Evolutionary conservation across 2,888 invertebrate species (phyloP).

Genomic region (Scaptomyza flava): DNA sequence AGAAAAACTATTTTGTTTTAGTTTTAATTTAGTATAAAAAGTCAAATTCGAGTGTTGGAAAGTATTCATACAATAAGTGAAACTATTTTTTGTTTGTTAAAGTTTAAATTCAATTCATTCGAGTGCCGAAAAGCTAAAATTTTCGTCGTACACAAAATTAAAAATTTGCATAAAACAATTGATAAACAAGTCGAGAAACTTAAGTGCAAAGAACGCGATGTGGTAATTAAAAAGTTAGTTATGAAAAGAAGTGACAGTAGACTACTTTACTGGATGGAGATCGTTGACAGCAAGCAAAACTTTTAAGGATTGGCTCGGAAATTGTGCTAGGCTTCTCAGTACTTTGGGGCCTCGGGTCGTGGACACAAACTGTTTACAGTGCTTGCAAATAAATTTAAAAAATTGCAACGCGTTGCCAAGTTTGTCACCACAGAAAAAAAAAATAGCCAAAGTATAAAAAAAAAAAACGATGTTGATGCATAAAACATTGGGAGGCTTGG

Average conservation of each 20-base stretch:
- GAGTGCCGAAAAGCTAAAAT: slow-evolving; percentile 11
- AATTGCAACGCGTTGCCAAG: slow-evolving; percentile 70
- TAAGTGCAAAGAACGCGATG: slow-evolving; percentile 31
- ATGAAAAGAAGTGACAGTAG: slow-evolving; percentile 23
- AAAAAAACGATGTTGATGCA: slow-evolving; percentile 49
- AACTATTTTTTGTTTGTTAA: neutral
- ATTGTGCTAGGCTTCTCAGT: slow-evolving; percentile 5
- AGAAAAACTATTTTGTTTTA: too few species aligned
- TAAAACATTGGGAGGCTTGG: slow-evolving; percentile 53
- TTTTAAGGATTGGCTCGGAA: slow-evolving; percentile 57
- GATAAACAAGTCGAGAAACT: slow-evolving; percentile 56
- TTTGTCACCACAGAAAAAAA: slow-evolving; percentile 66
- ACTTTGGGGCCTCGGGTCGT: neutral
- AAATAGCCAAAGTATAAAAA: slow-evolving; percentile 14
- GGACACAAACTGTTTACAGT: slow-evolving; percentile 43
- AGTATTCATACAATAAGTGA: neutral
- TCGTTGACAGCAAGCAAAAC: slow-evolving; percentile 40
- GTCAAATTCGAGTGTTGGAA: neutral
- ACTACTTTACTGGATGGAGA: neutral
- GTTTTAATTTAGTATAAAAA: neutral
- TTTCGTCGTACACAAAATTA: too few species aligned
- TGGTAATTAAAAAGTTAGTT: slow-evolving; percentile 70
- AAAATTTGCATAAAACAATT: slow-evolving; percentile 59
- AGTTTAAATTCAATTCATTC: neutral
- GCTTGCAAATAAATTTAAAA: slow-evolving; percentile 68